Conservation (phyloP, 2,797 vertebrate species). For the Leptatherina wallacei region DNA sequence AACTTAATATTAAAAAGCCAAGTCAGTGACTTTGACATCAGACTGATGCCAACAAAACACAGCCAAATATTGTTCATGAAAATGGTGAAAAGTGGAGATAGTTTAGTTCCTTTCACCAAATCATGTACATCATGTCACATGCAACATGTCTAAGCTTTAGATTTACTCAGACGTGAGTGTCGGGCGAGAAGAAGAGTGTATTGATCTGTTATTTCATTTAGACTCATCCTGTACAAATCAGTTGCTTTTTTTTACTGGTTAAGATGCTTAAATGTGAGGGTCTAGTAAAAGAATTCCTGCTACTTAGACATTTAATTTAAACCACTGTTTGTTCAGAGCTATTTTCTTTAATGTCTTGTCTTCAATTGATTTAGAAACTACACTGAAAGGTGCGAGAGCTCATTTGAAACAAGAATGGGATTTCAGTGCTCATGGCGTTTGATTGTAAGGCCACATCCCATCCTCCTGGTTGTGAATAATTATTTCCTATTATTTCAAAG, state of each 20-base stretch:
- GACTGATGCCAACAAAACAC: not conserved
- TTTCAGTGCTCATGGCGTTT: slow-evolving; percentile 34
- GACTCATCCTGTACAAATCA: not conserved
- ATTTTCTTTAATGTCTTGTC: slow-evolving; percentile 12
- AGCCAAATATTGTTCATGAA: not conserved
- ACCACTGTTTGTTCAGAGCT: not conserved
- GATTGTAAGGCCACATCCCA: slow-evolving; percentile 1
- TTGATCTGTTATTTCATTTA: slow-evolving; percentile 34
- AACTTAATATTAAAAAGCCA: too few relatives aligned
- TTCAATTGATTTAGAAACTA: slow-evolving; percentile 45
- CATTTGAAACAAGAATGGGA: slow-evolving; percentile 32
- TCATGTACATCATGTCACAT: not conserved
- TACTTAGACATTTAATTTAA: slow-evolving; percentile 28
- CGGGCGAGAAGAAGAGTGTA: slow-evolving; percentile 5
- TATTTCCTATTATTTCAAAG: slow-evolving; percentile 43
- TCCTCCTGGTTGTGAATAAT: slow-evolving; percentile 48
- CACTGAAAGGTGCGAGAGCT: slow-evolving; percentile 25
- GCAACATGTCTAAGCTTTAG: not conserved
- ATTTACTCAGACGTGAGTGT: slow-evolving; percentile 3
- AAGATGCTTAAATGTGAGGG: slow-evolving; percentile 22
- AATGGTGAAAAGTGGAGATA: not conserved
- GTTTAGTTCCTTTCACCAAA: not conserved
- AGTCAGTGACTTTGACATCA: not conserved
- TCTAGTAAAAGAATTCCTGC: slow-evolving; percentile 21
- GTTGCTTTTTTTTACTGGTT: slow-evolving; percentile 12